Evolutionary conservation across 2,888 invertebrate species (phyloP), one percentile per base, ranked within the genome.

Genomic region (Athetis lepigone): DNA sequence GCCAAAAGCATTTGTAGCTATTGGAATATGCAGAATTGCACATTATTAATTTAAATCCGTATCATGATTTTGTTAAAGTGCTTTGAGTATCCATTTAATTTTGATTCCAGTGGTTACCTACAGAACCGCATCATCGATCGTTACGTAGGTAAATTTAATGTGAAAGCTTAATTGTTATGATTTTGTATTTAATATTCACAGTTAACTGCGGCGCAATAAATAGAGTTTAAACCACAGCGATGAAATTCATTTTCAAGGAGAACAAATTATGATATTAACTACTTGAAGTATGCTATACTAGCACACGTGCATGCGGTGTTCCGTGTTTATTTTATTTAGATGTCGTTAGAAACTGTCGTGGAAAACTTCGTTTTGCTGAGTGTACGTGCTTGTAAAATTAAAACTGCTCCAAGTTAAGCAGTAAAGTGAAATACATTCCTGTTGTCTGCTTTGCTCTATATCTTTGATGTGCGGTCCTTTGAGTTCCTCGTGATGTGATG

Each of bases 1-100:
- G 84, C 87, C 86, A 86, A 84, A 70, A 58, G 49, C 57, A 73
- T 75, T 74, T 65, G 62, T 55, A 65, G 65, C 65, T 74, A 80
- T 74, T 62, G 65, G 56, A 70, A 69, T 58, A 78, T 75, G 77
- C 77, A 76, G 67, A 80, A 70, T 75, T 65, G 60, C 73, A 76
- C 69, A 55, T 75, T 72, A 73, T 68, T 76, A 64, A 70, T 29
- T 60, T 46, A 29, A 57, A 42, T 57, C 42, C 13, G 29, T 51
- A 13, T 43, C 46, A 37, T 42, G 46, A 57, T 39, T 52, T 42
- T 75, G 37, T 49, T 62, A 39, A 36, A 19, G 25, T 33, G 18
- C 1, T 66, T 42, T 69, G 27, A 33, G 37, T n/a, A 25, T 19
- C 13, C 4, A 60, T 23, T 29, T 50, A 45, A 45, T 43, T 49